phyloP scores from a whole-genome alignment of 2,797 vertebrate species.

The Phalloptychus januarius region DNA sequence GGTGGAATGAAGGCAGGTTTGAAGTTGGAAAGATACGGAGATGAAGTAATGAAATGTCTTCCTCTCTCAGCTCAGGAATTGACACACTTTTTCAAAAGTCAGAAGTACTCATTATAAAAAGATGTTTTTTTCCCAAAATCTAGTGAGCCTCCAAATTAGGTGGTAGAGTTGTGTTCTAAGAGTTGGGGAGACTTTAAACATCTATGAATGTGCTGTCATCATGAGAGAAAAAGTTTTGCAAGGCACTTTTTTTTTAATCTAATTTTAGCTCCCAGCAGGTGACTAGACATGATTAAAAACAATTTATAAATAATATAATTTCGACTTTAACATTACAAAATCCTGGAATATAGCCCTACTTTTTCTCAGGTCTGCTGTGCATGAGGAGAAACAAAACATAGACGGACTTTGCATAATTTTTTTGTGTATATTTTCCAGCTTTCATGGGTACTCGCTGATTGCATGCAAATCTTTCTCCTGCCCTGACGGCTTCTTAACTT shows the following conservation, averaged over 20 bases:
- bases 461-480: conserved; percentile 42
- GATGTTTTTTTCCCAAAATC: not conserved
- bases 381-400: conserved; percentile 8
- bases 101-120: not conserved
- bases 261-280: not conserved
- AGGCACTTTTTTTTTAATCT: too few species aligned
- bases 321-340: not conserved
- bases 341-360: not conserved
- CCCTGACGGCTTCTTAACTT: not conserved
- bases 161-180: not conserved
- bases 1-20: not conserved
- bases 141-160: not conserved
- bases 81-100: not conserved
- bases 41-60: not conserved
- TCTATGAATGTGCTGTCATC: not conserved
- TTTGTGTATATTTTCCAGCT: conserved; percentile 30
- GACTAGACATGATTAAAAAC: not conserved
- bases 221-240: not conserved
- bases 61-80: not conserved
- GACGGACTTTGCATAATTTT: not conserved
- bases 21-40: not conserved
- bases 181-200: not conserved
- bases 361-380: conserved; percentile 2
- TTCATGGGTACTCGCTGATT: conserved; percentile 9
- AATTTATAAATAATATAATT: not conserved